A percentile compares a stretch with the other conserved stretches of the same genome.
phyloP scores from a whole-genome alignment of 2,888 invertebrate genomes.

The Monopis laevigella region DNA sequence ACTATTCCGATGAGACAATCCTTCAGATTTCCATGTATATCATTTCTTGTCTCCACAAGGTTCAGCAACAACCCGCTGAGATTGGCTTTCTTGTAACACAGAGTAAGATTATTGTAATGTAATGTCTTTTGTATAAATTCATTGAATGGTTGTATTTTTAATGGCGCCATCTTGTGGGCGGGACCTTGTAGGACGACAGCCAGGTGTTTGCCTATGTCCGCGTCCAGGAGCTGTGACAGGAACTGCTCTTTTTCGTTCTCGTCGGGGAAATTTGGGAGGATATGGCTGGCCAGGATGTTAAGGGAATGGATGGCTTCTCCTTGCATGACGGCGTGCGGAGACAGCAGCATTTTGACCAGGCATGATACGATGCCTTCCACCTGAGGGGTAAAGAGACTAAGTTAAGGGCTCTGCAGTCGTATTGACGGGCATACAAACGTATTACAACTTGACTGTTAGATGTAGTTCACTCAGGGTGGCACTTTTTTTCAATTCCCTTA shows the following conservation, averaged over 20 bases:
- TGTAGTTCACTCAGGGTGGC: no score
- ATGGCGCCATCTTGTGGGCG: no score
- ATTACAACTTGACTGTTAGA: no score
- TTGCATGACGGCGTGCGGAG: conserved; percentile 88
- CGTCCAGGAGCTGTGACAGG: conserved; percentile 44
- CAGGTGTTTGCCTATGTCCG: conserved; percentile 62
- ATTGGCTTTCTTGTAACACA: conserved; percentile 41
- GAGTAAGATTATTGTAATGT: conserved; percentile 37
- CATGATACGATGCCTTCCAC: conserved; percentile 77
- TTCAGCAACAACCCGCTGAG: conserved; percentile 41
- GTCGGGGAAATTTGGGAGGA: conserved; percentile 20
- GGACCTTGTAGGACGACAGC: no score
- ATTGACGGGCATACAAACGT: no score
- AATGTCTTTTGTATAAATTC: conserved; percentile 52
- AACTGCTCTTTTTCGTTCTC: conserved; percentile 38
- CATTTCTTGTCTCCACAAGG: conserved; percentile 37
- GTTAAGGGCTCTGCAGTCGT: no score
- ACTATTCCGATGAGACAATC: conserved; percentile 25
- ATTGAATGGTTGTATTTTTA: no score
- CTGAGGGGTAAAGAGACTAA: conserved; percentile 37
- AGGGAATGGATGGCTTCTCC: conserved; percentile 82
- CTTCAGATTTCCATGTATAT: conserved; percentile 37
- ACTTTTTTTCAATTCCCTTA: no score
- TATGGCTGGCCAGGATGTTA: conserved; percentile 64
- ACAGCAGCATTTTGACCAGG: conserved; percentile 83